Base-by-base conservation (phyloP, 1,140 invertebrate species). In the Globodera ellingtonae region DNA sequence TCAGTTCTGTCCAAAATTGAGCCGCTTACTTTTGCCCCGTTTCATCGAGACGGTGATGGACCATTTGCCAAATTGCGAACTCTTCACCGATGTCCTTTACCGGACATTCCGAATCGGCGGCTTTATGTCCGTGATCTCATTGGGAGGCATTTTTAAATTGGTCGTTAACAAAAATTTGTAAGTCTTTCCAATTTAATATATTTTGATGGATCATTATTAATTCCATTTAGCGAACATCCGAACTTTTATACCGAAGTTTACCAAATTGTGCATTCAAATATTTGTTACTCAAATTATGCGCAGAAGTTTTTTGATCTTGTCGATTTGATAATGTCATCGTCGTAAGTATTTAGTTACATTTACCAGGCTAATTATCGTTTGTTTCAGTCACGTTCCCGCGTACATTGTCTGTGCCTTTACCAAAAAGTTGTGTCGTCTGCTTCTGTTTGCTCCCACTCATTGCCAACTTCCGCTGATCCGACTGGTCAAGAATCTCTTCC, bases 221-320 rank as follows among this genome's bases (percentile, higher is more conserved):
- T 76, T 78, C 2, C 7, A 44, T 79, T 47, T 50, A 79, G 79
- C 24, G 79, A 79, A 18, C 79, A 79, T 50, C 79, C 79, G 15
- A 83, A 81, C 47, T 81, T 81, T 72, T 81, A 81, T 72, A 21
- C 46, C 21, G 79, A 82, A 50, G 79, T 81, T 21, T 81, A 81
- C 79, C 46, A 65, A 52, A 82, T 72, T 18, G 76, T 81, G 15
- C 56, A 56, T 4, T 24, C 79, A 2, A 72, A 82, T 8, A 48
- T 81, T n/a, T 81, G 79, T 47, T 81, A 81, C n/a, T 81, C 79
- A 50, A 67, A 50, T 67, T 81, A 81, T 48, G 79, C 79, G 10
- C 52, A 24, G 7, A 82, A 72, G 48, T 81, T 81, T n/a, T 81
- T 82, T 13, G 79, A 81, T 5, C 71, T 81, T n/a, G 72, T 81